These are phyloP conservation scores for Aurelia aurita DNA, from an alignment of 30 jellyfish, hydroid and myxozoan genomes.

Conservation along the genomic window DNA sequence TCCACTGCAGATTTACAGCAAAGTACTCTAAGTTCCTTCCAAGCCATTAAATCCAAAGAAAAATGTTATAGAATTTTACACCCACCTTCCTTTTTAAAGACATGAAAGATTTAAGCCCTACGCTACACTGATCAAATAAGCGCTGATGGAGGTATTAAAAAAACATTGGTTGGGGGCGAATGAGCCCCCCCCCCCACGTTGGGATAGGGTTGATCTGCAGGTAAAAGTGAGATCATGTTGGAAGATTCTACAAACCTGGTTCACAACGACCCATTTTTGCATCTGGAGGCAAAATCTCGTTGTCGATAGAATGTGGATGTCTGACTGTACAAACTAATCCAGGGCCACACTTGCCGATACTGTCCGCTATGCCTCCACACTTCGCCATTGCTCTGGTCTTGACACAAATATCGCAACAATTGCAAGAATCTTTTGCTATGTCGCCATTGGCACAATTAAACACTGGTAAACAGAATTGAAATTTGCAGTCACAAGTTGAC, in stretches of 20 bases:
- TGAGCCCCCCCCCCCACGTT: not conserved
- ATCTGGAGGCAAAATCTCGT: conserved; percentile 8
- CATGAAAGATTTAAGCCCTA: too few relatives aligned
- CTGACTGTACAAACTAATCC: conserved; percentile 63
- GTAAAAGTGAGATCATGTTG: not conserved
- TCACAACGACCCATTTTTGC: conserved; percentile 77
- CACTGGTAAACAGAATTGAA: conserved; percentile 33
- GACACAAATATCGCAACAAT: conserved; percentile 64
- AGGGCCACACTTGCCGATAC: conserved; percentile 61
- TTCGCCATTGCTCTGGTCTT: conserved; percentile 19
- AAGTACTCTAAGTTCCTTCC: too few relatives aligned
- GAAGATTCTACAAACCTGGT: conserved; percentile 43
- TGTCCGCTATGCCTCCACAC: conserved; percentile 63
- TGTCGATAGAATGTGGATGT: conserved; percentile 59
- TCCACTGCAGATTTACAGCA: too few relatives aligned
- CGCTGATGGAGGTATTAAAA: not conserved
- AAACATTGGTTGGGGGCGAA: not conserved
- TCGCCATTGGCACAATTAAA: conserved; percentile 37
- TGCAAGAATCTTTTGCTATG: conserved; percentile 65
- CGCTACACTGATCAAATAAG: too few relatives aligned
- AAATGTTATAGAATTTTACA: too few relatives aligned
- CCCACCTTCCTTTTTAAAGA: too few relatives aligned
- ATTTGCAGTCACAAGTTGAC: not conserved
- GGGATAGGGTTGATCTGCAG: too few relatives aligned
- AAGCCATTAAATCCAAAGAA: too few relatives aligned